Evolutionary conservation across 2,797 vertebrate genomes (phyloP).

Genomic region (Melanotaenia trifasciata): DNA sequence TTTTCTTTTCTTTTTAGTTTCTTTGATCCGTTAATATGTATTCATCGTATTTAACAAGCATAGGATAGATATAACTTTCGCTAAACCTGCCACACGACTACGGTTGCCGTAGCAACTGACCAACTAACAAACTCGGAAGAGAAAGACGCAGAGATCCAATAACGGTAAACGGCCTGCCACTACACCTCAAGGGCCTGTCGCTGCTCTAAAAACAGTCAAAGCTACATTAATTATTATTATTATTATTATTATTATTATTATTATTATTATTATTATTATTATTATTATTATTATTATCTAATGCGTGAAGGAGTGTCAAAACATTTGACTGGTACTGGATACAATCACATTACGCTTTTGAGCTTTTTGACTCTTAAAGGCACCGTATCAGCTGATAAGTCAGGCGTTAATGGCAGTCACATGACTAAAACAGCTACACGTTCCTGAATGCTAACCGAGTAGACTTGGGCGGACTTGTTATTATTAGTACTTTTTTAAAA

Average conservation of each 20-base stretch:
- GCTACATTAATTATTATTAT: no score
- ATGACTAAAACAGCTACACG: conserved; percentile 66
- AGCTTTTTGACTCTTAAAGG: conserved; percentile 33
- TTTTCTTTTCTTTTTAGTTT: background rate
- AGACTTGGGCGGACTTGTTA: background rate
- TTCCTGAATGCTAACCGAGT: background rate
- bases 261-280: no score
- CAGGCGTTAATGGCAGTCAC: conserved; percentile 62
- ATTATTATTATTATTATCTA: no score
- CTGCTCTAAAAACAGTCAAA: no score
- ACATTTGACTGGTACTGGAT: no score
- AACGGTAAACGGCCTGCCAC: no score
- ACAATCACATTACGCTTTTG: background rate
- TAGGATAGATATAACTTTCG: background rate
- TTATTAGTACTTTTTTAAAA: no score
- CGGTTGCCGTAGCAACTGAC: conserved; percentile 52
- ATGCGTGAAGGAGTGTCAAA: no score
- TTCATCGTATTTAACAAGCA: background rate
- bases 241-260: no score
- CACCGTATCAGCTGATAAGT: conserved; percentile 70
- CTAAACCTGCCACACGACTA: rapidly evolving
- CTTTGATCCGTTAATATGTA: background rate
- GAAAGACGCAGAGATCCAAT: no score
- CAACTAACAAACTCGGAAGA: no score
- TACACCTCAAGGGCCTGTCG: no score